phyloP scores from a whole-genome alignment of 2,797 vertebrate genomes.

The Phaenicophaeus curvirostris region DNA sequence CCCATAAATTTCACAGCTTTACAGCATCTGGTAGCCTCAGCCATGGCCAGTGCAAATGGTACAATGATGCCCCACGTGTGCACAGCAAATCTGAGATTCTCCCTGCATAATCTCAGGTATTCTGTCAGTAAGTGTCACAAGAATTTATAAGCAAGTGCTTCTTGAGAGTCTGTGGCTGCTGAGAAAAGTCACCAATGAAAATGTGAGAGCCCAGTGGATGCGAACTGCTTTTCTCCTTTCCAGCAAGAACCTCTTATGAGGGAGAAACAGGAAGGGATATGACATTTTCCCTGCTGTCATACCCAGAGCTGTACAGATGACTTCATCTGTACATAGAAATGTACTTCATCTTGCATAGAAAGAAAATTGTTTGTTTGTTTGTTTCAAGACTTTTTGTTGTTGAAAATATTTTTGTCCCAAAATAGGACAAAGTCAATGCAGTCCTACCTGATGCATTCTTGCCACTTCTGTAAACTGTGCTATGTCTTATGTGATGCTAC shows the following conservation, averaged over 20 bases:
- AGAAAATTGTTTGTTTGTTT: not conserved
- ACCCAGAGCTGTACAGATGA: not conserved
- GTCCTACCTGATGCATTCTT: not conserved
- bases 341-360: not conserved
- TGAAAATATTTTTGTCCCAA: not conserved
- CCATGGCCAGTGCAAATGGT: not conserved
- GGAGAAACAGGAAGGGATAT: not conserved
- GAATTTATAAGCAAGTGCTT: not conserved
- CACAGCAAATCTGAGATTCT: not conserved
- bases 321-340: too few species aligned
- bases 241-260: not conserved
- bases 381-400: not conserved
- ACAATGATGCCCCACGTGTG: accelerated
- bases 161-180: not conserved
- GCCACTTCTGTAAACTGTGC: not conserved
- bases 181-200: not conserved
- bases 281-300: not conserved
- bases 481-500: not conserved
- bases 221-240: not conserved
- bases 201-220: not conserved
- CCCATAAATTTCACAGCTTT: not conserved
- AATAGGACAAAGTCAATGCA: not conserved
- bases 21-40: not conserved
- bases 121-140: not conserved
- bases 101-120: not conserved